Conservation (phyloP, 2,888 invertebrate genomes). For the Chloroclystis v-ata region DNA sequence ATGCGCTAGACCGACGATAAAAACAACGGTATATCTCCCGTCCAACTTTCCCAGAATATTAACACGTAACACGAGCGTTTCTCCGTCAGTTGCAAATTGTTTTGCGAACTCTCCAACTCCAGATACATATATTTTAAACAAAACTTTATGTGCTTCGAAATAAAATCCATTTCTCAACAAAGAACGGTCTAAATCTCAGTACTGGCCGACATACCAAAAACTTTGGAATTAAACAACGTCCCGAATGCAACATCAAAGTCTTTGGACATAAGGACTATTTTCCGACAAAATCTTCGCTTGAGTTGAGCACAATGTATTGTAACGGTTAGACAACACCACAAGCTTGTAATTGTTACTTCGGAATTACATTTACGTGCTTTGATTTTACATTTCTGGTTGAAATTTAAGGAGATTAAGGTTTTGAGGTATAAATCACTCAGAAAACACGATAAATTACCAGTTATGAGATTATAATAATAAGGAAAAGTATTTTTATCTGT, state of each 20-base stretch:
- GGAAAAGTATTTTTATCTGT: too few species aligned
- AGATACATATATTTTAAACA: background rate
- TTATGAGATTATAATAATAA: too few species aligned
- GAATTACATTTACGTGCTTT: background rate
- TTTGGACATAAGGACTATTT: background rate
- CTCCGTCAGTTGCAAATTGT: slow-evolving; percentile 44
- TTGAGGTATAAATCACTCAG: too few species aligned
- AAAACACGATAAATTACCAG: too few species aligned
- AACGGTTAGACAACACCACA: background rate
- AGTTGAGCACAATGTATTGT: background rate
- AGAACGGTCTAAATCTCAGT: background rate
- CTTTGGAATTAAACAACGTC: background rate
- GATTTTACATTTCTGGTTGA: background rate
- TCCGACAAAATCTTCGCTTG: background rate
- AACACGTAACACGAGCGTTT: slow-evolving; percentile 11
- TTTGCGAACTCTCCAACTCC: slow-evolving; percentile 43
- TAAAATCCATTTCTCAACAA: background rate
- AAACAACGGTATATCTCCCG: background rate
- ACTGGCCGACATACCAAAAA: background rate
- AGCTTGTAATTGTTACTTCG: background rate
- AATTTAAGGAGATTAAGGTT: too few species aligned
- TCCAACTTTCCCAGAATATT: slow-evolving; percentile 6
- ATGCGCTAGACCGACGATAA: background rate
- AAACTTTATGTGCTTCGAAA: background rate
- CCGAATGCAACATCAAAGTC: background rate